Base-by-base conservation (phyloP, 1,140 invertebrate genomes). In the Eufriesea mexicana region DNA sequence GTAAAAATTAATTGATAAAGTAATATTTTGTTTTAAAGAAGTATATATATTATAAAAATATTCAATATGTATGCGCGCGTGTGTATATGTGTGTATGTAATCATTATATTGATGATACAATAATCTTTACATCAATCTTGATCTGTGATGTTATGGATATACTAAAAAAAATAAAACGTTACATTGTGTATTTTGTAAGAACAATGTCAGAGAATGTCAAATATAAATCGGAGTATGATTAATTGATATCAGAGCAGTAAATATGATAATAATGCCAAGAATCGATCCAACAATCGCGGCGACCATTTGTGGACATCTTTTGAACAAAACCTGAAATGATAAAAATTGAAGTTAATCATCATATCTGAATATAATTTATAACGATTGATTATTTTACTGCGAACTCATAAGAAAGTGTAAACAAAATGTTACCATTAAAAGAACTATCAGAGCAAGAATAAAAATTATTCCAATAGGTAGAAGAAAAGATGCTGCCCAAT, bases 371-470 rank as follows among this genome's bases (percentile, higher is more conserved):
- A 23, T 25, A 79, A 73, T 62, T 25, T 80, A 84, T 47, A 25
- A 73, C 23, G 42, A 66, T 83, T 74, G 0, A 75, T 75, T n/a
- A 14, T 59, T 78, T 7, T 18, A 73, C 49, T 47, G 57, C 47
- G 57, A 42, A 66, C 45, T 79, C 35, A 51, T 71, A n/a, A 66
- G 1, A 51, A 78, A 62, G 55, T 64, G 23, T 23, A 49, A 77
- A 67, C n/a, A 47, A 62, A 35, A 74, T 35, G 55, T 83, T 93
- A 93, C 93, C 93, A 93, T 93, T 10, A 93, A 75, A 61, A 93
- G 71, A 83, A 93, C 78, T 16, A 93, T 78, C 16, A 92, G 16
- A 47, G 86, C 89, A 28, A 92, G 87, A 74, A 93, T 79, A 68
- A 92, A 89, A 70, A 93, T 87, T 20, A 92, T 91, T 42, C 91